Evolutionary conservation across 2,113 vertebrate species (phyloP).

Genomic region (Fulmarus glacialis): DNA sequence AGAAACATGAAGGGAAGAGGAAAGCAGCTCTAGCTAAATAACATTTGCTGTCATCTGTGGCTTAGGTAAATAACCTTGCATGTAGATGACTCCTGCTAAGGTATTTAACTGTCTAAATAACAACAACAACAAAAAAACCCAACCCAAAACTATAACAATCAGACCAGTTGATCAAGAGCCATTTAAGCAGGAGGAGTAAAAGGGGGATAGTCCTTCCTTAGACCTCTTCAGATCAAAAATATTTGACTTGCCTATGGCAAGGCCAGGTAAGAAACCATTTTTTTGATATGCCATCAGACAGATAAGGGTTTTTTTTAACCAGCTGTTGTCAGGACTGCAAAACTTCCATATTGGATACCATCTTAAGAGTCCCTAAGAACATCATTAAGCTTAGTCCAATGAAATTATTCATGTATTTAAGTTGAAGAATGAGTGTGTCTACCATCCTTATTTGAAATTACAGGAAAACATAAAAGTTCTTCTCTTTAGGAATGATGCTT

Average conservation of each 20-base stretch:
- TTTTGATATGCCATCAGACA: fast-evolving
- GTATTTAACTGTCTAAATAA: not conserved
- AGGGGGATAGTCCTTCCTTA: not conserved
- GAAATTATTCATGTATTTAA: not conserved
- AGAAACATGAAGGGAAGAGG: not conserved
- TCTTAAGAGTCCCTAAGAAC: not conserved
- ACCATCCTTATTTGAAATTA: not conserved
- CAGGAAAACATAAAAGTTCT: not conserved
- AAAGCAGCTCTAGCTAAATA: not conserved
- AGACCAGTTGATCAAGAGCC: not conserved
- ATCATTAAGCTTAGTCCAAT: not conserved
- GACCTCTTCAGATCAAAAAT: not conserved
- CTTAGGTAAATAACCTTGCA: not conserved
- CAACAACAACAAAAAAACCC: not conserved
- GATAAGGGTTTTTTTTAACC: not conserved
- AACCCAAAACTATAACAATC: not conserved
- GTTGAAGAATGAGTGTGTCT: not conserved
- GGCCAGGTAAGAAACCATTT: not conserved
- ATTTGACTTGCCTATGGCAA: not conserved
- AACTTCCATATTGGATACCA: not conserved
- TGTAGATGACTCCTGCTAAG: not conserved
- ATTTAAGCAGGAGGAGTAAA: not conserved
- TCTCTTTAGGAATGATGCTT: not conserved
- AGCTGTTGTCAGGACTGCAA: not conserved
- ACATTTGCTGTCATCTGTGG: not conserved